These are phyloP conservation scores for Australoheros scitulus DNA, from an alignment of 2,113 vertebrate genomes.

Conservation along the genomic window DNA sequence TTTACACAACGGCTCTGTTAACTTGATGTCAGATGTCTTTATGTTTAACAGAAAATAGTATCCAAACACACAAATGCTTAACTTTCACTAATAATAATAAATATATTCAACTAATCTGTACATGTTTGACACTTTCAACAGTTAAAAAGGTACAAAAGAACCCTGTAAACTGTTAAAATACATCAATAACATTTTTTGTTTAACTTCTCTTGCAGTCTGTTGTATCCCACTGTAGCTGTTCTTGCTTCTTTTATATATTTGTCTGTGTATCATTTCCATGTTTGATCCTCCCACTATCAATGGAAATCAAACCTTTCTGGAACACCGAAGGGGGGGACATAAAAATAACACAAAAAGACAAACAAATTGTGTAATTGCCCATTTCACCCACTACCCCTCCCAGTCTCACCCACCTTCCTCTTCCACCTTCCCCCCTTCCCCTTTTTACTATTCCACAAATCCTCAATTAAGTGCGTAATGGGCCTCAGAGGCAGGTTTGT, in stretches of 20 bases:
- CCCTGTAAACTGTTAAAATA: background rate
- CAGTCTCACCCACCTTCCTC: conserved; percentile 38
- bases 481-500: conserved; percentile 75
- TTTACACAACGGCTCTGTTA: conserved; percentile 8
- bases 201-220: background rate
- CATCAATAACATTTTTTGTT: background rate
- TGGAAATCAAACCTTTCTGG: background rate
- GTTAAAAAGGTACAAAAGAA: rapidly evolving
- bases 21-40: background rate
- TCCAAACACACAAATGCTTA: background rate
- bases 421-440: too few relatives aligned
- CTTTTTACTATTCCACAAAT: conserved; percentile 69
- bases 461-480: conserved; percentile 75
- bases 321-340: background rate
- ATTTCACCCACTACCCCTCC: conserved; percentile 12
- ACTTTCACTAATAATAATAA: background rate
- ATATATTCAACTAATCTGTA: background rate
- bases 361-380: conserved; percentile 11
- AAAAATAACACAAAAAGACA: background rate
- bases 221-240: background rate
- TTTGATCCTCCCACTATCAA: background rate
- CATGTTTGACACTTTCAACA: background rate
- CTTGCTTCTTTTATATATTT: background rate
- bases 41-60: background rate
- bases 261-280: background rate